A percentile compares a stretch with the other conserved stretches of the same genome.
phyloP scores from a whole-genome alignment of 2,888 invertebrate species.

The Serripes groenlandicus region DNA sequence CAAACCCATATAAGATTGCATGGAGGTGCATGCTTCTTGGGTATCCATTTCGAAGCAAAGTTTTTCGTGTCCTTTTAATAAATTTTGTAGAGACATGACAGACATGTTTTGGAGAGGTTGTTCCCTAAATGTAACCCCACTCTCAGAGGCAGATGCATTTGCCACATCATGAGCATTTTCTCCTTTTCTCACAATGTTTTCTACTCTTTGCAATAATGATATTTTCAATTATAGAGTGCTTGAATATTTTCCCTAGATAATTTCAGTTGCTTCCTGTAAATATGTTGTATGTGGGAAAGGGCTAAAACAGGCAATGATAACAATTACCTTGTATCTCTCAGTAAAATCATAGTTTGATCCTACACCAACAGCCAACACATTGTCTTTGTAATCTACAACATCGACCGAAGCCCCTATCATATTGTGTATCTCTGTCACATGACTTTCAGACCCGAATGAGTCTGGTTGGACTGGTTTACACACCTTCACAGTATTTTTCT shows the following conservation, averaged over 20 bases:
- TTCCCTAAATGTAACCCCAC: too few relatives aligned
- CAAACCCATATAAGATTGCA: too few relatives aligned
- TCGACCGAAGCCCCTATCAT: conserved; percentile 75
- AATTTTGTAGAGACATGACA: too few relatives aligned
- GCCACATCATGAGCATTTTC: neutral
- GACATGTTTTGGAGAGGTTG: too few relatives aligned
- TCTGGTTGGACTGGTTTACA: conserved; percentile 47
- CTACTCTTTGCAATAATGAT: too few relatives aligned
- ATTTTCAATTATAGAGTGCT: too few relatives aligned
- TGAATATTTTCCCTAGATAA: neutral
- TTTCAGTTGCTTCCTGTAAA: too few relatives aligned
- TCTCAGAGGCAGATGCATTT: too few relatives aligned
- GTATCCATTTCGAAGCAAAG: too few relatives aligned
- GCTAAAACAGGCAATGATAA: neutral
- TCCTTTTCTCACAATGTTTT: conserved; percentile 7
- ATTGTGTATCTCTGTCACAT: conserved; percentile 74
- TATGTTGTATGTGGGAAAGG: too few relatives aligned
- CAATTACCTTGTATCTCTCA: conserved; percentile 69
- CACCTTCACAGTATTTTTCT: conserved; percentile 62
- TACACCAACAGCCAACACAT: conserved; percentile 74
- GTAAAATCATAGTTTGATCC: conserved; percentile 63
- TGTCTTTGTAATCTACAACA: conserved; percentile 70
- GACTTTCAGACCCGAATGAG: conserved; percentile 18
- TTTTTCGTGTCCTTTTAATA: too few relatives aligned
- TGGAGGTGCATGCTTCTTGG: too few relatives aligned